Base-by-base conservation (phyloP, 2,888 invertebrate species). In the Notodonta ziczac region DNA sequence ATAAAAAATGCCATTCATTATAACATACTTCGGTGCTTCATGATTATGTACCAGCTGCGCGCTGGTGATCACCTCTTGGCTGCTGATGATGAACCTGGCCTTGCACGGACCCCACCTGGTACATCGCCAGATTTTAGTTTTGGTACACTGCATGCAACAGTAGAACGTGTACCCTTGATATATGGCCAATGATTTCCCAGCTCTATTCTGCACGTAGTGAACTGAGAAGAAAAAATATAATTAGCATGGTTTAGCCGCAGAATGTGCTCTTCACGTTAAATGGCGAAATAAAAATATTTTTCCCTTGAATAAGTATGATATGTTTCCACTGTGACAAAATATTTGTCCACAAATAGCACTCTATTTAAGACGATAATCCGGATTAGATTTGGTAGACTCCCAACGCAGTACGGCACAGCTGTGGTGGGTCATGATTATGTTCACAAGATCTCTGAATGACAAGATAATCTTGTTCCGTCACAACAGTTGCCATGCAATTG, bases 161-260 rank as follows among this genome's bases (percentile, higher is more conserved):
- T 76, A 77, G 56, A 74, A 84, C 0, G 81, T 79, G 59, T 72
- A 79, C 0, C 78, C 80, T 5, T 73, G 61, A 0, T 78, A 14
- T 9, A 84, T 12, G 0, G 76, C 77, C 14, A 81, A 35, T 9
- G 51, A 57, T 44, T 71, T 81, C 0, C 82, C 80, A 0, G 61
- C 14, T 14, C 50, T 63, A 42, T 77, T 81, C 59, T 65, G 63
- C 32, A 76, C 76, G 63, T 78, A 83, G 4, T 56, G 39, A 9
- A 82, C 86, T 85, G 78, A 14, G 80, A 78, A 44, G 63, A 70
- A 62, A 57, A 39, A 58, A 50, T 7, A 8, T 24, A 12, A 14
- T n/a, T 39, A 55, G 10, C 9, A 14, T 40, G 5, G 10, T 2
- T 44, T 44, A 24, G 24, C 24, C 24, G 24, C 24, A 24, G 24